Percentiles rank a stretch among this genome's conserved stretches.
These are phyloP conservation scores for Nymphalis urticae DNA, from an alignment of 2,888 invertebrate genomes.

Conservation along the genomic window DNA sequence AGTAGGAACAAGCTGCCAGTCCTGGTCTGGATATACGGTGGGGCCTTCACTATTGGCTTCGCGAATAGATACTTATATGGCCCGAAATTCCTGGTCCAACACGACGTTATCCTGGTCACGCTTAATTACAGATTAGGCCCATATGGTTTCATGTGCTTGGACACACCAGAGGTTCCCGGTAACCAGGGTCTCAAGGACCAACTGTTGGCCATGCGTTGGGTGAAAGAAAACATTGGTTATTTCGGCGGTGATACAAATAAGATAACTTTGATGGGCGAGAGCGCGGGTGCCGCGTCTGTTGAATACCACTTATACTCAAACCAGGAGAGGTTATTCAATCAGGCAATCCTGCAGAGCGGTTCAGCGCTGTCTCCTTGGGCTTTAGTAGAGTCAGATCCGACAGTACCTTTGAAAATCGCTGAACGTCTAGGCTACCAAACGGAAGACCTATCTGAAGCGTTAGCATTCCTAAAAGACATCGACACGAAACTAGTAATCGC, in stretches of 20 bases:
- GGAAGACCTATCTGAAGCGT: slow-evolving; percentile 42
- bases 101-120: slow-evolving; percentile 53
- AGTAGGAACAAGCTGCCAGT: slow-evolving; percentile 50
- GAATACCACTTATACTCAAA: slow-evolving; percentile 55
- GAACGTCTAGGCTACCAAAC: slow-evolving; percentile 46
- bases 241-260: slow-evolving; percentile 58
- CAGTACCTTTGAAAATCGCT: slow-evolving; percentile 44
- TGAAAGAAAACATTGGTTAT: slow-evolving; percentile 54
- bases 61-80: slow-evolving; percentile 48
- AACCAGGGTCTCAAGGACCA: slow-evolving; percentile 68
- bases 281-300: slow-evolving; percentile 58
- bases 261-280: slow-evolving; percentile 61
- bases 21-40: slow-evolving; percentile 66
- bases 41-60: slow-evolving; percentile 56
- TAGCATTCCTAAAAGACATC: slow-evolving; percentile 41
- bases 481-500: slow-evolving; percentile 35
- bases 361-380: slow-evolving; percentile 46
- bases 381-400: slow-evolving; percentile 41
- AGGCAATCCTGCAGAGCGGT: slow-evolving; percentile 60
- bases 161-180: slow-evolving; percentile 56
- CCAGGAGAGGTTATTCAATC: slow-evolving; percentile 52
- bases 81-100: slow-evolving; percentile 52
- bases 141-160: slow-evolving; percentile 65
- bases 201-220: slow-evolving; percentile 53
- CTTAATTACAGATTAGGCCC: slow-evolving; percentile 63